Evolutionary conservation across 1,140 invertebrate genomes (phyloP), one percentile per base, ranked within the genome.

Genomic region (Pinna nobilis): DNA sequence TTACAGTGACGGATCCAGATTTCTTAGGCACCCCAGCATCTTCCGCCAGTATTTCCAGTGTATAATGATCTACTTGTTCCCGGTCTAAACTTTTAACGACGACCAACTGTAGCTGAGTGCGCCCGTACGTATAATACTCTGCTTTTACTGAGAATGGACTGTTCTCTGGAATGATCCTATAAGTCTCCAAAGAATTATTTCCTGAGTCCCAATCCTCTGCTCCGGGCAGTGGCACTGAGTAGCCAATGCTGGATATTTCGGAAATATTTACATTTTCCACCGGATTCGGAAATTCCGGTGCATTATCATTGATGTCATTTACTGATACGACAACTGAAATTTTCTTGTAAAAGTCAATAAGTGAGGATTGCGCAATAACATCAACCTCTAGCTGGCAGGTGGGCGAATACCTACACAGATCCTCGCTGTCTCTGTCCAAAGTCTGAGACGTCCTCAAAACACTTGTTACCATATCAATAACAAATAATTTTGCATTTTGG

Each of bases 401-500:
- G 13, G 47, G 41, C 4, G 55, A 41, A 64, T 37, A 65, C 37
- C 30, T 44, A 41, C 78, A 79, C n/a, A 79, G 25, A n/a, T n/a
- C n/a, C n/a, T n/a, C n/a, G 7, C 49, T 32, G 35, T 79, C 78
- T 47, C 78, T 50, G 30, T 76, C 74, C 60, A 76, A 41, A 28
- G 47, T 37, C 25, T 55, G 15, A 23, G 47, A 41, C 2, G 80
- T 77, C 53, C 95, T 91, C 20, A 98, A 93, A 3, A 96, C 92
- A 1, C 96, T 96, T 1, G 93, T 94, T 83, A 97, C 96, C 89
- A 97, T 95, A 49, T 95, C 94, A 63, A 98, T 97, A 80, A 92
- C 93, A 84, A 98, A 97, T 47, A 70, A 66, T 41, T 63, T 37
- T 23, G 69, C 57, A 25, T 64, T 39, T 25, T 65, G 71, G 32